These are phyloP conservation scores for Laticauda colubrina DNA, from an alignment of 2,113 vertebrate genomes.

Conservation along the genomic window DNA sequence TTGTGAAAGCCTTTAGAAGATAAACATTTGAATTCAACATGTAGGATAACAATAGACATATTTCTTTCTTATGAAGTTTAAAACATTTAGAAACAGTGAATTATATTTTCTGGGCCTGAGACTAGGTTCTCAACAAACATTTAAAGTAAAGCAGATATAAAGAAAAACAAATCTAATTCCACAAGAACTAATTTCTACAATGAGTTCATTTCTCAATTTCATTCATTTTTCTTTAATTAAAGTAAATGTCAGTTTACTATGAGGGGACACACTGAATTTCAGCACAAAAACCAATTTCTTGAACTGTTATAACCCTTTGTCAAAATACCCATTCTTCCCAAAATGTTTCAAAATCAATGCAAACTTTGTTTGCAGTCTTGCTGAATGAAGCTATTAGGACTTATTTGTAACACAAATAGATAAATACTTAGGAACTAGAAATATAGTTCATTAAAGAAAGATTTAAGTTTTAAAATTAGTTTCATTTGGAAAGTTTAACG, in stretches of 20 bases:
- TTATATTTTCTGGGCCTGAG: neutral
- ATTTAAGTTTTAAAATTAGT: slow-evolving; percentile 50
- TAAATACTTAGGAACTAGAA: slow-evolving; percentile 37
- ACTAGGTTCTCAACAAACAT: neutral
- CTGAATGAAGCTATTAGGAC: slow-evolving; percentile 13
- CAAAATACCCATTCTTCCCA: slow-evolving; percentile 18
- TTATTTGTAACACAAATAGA: slow-evolving; percentile 42
- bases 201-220: neutral
- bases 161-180: neutral
- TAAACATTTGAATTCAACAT: neutral
- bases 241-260: neutral
- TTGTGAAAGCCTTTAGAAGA: neutral
- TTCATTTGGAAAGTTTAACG: slow-evolving; percentile 63
- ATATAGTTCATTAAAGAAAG: slow-evolving; percentile 57
- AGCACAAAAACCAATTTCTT: slow-evolving; percentile 26
- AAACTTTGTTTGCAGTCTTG: slow-evolving; percentile 45
- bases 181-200: neutral
- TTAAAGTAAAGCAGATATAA: neutral
- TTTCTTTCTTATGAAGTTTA: slow-evolving; percentile 5
- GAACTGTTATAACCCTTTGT: slow-evolving; percentile 20
- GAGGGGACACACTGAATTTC: neutral
- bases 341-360: slow-evolving; percentile 37
- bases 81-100: neutral
- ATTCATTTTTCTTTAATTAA: neutral
- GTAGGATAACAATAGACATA: neutral